Conservation (phyloP, 2,797 vertebrate genomes). For the Parauchenoglanis punctatus region DNA sequence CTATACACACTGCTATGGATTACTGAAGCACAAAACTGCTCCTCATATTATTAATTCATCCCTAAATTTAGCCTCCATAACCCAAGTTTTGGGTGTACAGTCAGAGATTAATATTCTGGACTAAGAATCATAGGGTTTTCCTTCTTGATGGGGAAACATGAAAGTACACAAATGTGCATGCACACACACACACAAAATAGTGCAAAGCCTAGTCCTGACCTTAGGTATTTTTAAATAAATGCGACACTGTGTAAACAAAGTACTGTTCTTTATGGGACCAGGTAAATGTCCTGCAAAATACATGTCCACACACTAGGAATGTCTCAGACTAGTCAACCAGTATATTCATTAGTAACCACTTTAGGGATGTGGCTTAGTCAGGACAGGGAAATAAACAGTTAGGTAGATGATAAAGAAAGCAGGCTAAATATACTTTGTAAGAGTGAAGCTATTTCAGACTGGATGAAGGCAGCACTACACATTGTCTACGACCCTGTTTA, state of each 20-base stretch:
- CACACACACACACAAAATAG: not conserved
- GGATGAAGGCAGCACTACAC: not conserved
- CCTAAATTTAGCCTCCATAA: not conserved
- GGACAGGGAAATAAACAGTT: not conserved
- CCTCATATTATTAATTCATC: not conserved
- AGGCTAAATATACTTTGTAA: not conserved
- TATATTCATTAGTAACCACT: not conserved
- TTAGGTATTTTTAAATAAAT: not conserved
- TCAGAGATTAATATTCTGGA: not conserved
- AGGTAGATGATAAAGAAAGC: not conserved
- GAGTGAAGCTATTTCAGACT: not conserved
- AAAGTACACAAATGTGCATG: not conserved
- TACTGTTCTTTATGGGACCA: not conserved
- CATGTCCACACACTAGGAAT: not conserved
- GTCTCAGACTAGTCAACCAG: not conserved
- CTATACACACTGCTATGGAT: not conserved
- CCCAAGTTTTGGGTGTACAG: not conserved
- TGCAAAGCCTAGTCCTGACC: not conserved
- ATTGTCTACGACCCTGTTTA: not conserved
- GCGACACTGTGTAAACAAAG: not conserved
- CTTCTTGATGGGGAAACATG: not conserved
- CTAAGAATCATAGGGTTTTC: not conserved
- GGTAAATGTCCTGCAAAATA: not conserved
- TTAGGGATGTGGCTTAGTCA: not conserved
- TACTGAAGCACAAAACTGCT: conserved; percentile 7